Base-by-base conservation (phyloP, 2,113 vertebrate species). In the Clinocottus analis region DNA sequence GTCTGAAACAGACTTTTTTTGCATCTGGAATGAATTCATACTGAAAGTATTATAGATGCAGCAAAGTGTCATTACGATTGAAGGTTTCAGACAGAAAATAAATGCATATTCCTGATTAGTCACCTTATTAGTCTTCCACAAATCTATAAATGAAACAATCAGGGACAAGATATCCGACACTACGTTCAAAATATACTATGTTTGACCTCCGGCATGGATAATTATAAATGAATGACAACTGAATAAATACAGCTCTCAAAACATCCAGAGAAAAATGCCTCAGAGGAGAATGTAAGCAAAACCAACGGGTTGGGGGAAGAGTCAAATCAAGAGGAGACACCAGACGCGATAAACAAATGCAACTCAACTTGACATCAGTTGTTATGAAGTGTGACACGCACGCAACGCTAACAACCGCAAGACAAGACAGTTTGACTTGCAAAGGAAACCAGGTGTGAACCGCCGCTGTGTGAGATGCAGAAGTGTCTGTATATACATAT, bases 301-400 rank as follows among this genome's bases (percentile, higher is more conserved):
- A 64, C 55, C 27, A 60, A 25, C 39, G 39, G n/a, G n/a, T n/a
- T n/a, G n/a, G 39, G 59, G 16, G 21, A 63, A 61, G 37, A 64
- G 49, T 5, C 25, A 51, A 65, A 63, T 62, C 51, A 59, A 69
- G 14, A 58, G 49, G 87, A 63, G 82, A 84, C 51, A 69, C 64
- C 84, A 80, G 82, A 37, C 16, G 68, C 79, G 64, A 76, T 76
- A 87, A 88, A 90, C 68, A 81, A 73, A 87, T 64, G 37, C 68
- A 60, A 55, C 58, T 63, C 71, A 70, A 58, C 72, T 85, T 65
- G 60, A 90, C 85, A 75, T 74, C 61, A 51, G 65, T 55, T 77
- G 21, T 75, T 31, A 5, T 69, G 79, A 71, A n/a, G 25, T 1
- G 7, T 27, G 43, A 58, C 16, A 39, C 47, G 75, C 67, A 82